Base-by-base conservation (phyloP, 2,113 vertebrate genomes). In the Rhegmatorhina hoffmannsi region DNA sequence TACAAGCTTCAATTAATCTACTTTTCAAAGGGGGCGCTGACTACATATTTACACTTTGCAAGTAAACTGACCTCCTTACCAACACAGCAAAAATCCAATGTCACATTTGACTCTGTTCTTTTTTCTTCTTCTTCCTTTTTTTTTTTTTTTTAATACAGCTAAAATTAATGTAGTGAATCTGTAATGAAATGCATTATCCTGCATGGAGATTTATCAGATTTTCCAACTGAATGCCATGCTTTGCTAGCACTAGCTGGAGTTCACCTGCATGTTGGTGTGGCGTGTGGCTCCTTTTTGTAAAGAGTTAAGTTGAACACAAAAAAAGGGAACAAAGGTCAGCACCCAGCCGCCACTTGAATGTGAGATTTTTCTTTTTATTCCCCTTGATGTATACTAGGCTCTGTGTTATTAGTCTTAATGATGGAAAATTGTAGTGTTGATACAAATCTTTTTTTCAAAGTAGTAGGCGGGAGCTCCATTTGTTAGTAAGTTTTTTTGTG, bases 381-480 rank as follows among this genome's bases (percentile, higher is more conserved):
- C 99, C 99, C 99, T 99, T 99, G 99, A 99, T 99, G 99, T 99
- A 99, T 98, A 98, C 98, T 98, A 99, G 98, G 98, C 98, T 99
- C 98, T 99, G 98, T 99, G 98, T 99, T 99, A 99, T 99, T 99
- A 99, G 99, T 99, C 98, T 99, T 99, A 99, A 99, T 99, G 99
- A 99, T 99, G 99, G 99, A 99, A 99, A 99, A 99, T 99, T 99
- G 99, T 99, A 99, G 99, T 99, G 99, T 99, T 99, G 99, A 99
- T 99, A 99, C 99, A 99, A 99, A 99, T 99, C 99, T 99, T 98
- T 99, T 99, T 99, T 99, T 99, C 99, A 99, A 99, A 99, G 99
- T 99, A 99, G 99, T 99, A 99, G 99, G 99, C 99, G 99, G 99
- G 99, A 99, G 99, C 99, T 99, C 99, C 98, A 99, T 99, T 99